Evolutionary conservation across 37 sponge, comb jelly and placozoan species (phyloP).

Genomic region (Haliclona indistincta): DNA sequence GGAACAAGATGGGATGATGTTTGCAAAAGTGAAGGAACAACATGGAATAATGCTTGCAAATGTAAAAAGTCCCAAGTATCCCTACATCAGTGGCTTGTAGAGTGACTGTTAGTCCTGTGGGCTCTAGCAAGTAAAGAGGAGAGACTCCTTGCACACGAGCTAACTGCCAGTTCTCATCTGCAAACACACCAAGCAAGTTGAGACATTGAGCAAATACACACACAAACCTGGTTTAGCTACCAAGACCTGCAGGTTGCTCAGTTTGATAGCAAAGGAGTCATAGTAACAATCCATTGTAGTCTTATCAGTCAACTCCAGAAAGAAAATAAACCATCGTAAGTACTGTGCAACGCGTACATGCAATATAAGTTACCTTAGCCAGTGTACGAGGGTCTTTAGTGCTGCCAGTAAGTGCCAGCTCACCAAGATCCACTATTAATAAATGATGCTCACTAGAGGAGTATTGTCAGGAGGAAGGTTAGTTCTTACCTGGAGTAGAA

Average conservation of each 20-base stretch:
- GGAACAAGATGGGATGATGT: too few relatives aligned
- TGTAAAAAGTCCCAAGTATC: too few relatives aligned
- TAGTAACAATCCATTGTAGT: slow-evolving; percentile 36
- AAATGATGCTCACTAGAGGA: slow-evolving; percentile 3
- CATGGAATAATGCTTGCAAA: too few relatives aligned
- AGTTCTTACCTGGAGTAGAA: slow-evolving; percentile 5
- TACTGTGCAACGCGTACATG: too few relatives aligned
- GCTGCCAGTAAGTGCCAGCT: slow-evolving; percentile 25
- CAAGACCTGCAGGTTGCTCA: slow-evolving; percentile 67
- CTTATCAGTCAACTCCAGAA: not conserved
- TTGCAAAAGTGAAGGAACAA: too few relatives aligned
- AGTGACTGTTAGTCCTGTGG: slow-evolving; percentile 69
- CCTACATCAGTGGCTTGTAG: too few relatives aligned
- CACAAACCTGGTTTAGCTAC: slow-evolving; percentile 65
- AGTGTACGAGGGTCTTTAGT: slow-evolving; percentile 20
- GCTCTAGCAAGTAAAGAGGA: slow-evolving; percentile 53
- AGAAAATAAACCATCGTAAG: too few relatives aligned
- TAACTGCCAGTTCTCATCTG: slow-evolving; percentile 64
- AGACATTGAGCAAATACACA: too few relatives aligned
- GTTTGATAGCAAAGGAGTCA: slow-evolving; percentile 64
- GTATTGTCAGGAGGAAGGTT: not conserved
- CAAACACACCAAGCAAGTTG: not conserved
- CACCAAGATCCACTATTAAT: slow-evolving; percentile 52
- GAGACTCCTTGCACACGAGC: slow-evolving; percentile 23
- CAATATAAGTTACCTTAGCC: not conserved